These are phyloP conservation scores for Embidobia sp. DNA, from an alignment of 2,888 invertebrate species.

Conservation along the genomic window DNA sequence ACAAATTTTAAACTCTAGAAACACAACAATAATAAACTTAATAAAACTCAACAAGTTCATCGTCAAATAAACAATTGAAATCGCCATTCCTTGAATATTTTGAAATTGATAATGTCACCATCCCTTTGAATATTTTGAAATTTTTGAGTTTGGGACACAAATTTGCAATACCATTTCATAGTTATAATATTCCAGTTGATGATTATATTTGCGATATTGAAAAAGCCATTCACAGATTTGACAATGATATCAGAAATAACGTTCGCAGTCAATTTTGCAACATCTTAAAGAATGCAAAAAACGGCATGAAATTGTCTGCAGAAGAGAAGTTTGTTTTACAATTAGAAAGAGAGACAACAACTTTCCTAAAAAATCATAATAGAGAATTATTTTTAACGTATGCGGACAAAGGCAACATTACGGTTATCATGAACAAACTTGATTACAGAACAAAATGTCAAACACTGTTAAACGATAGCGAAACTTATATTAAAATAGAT, in stretches of 20 bases:
- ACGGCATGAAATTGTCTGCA: not conserved
- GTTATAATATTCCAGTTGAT: not conserved
- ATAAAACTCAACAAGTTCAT: too few species aligned
- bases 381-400: not conserved
- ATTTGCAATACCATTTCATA: not conserved
- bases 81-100: too few species aligned
- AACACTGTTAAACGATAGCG: not conserved
- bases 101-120: too few species aligned
- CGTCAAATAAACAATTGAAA: too few species aligned
- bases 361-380: not conserved
- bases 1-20: too few species aligned
- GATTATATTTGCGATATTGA: not conserved
- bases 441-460: not conserved
- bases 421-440: not conserved
- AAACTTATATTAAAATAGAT: not conserved
- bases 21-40: too few species aligned
- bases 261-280: too few species aligned
- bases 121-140: not conserved
- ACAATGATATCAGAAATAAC: not conserved
- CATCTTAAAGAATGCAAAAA: not conserved
- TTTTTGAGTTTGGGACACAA: constrained; percentile 1
- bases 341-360: not conserved
- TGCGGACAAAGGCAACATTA: not conserved
- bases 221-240: not conserved
- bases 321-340: not conserved